Conservation (phyloP, 2,113 vertebrate genomes). For the Progne subis region DNA sequence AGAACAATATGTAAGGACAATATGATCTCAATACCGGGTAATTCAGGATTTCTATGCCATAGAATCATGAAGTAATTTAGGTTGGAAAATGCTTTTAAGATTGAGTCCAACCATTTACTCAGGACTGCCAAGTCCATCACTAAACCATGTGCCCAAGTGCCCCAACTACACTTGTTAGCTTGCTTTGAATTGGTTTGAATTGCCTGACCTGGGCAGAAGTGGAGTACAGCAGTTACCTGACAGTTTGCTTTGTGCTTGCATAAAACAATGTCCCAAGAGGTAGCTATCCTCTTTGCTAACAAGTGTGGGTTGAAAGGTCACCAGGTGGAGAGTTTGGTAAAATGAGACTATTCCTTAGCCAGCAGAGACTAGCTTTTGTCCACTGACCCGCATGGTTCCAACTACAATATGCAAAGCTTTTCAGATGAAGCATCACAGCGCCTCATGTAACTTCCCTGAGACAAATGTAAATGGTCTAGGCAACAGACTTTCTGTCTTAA, state of each 20-base stretch:
- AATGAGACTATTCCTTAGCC: background rate
- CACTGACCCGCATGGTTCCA: background rate
- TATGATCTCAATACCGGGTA: background rate
- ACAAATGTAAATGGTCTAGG: background rate
- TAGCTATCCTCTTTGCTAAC: background rate
- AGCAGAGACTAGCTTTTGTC: background rate
- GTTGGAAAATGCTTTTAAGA: background rate
- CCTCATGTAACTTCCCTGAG: background rate
- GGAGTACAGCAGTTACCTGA: background rate
- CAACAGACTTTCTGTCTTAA: background rate
- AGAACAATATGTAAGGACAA: background rate
- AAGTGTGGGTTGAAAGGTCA: background rate
- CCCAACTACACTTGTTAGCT: background rate
- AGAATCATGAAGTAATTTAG: background rate
- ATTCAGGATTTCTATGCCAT: background rate
- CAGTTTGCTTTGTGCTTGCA: background rate
- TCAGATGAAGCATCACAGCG: background rate
- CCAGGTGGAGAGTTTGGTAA: background rate
- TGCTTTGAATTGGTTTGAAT: too few relatives aligned
- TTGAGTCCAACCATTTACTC: background rate
- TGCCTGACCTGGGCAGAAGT: background rate
- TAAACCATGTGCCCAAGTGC: background rate
- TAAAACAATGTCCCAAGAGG: background rate
- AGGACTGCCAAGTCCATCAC: background rate
- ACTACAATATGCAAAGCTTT: background rate